Evolutionary conservation across 2,888 invertebrate genomes (phyloP), one percentile per base, ranked within the genome.

Genomic region (Eudemis profundana): DNA sequence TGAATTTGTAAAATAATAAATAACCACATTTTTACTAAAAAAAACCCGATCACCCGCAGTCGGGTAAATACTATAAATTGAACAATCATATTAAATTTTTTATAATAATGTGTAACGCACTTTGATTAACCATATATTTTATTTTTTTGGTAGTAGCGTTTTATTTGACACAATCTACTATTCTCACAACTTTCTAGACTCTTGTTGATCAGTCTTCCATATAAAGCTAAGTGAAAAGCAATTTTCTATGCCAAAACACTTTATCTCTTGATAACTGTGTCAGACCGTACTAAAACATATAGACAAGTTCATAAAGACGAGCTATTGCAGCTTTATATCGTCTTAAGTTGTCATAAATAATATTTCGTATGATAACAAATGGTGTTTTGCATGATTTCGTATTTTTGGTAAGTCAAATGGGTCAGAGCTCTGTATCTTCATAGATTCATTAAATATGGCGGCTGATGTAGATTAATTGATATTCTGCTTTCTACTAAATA

Each of bases 221-320:
- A 12, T 23, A 23, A 38, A 59, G 29, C 38, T 8, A 12, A 21
- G 17, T 40, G 54, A 36, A 59, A 44, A 61, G 49, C 46, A 46
- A 59, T 59, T 46, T 29, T 19, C 29, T 27, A 19, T 19, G 46
- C 29, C 36, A 47, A 23, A 36, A 23, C 59, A 36, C n/a, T n/a
- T 47, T 15, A 15, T 38, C 19, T 12, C 36, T 23, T 4, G 36
- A 23, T 14, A n/a, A 40, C 23, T 23, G 53, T 14, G 23, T 17
- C 42, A 2, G 14, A 53, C n/a, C 14, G 7, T 8, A 33, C 33
- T 33, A 10, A 33, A 33, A 1, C 33, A 33, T 8, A 3, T 10
- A 33, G 10, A 33, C 3, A 33, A 33, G 29, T 33, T 33, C 10
- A 33, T 33, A 10, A 1, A 33, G 33, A 33, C 8, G 33, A n/a